Evolutionary conservation across 2,797 vertebrate species (phyloP).

Genomic region (Spondyliosoma cantharus): DNA sequence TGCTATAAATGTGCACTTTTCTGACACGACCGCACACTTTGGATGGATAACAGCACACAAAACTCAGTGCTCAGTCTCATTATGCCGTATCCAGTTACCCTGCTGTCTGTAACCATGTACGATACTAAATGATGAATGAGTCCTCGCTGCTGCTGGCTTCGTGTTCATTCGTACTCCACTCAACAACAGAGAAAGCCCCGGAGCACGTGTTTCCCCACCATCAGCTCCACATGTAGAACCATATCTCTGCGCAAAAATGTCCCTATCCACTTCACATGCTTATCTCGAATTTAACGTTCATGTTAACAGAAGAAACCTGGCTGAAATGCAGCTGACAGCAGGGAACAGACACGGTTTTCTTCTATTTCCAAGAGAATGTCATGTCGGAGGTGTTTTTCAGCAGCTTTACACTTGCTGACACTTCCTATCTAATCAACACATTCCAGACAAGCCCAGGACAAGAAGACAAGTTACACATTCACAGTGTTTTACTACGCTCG

Average conservation of each 20-base stretch:
- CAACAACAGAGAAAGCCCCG: constrained; percentile 35
- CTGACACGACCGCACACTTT: background rate
- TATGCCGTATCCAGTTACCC: constrained; percentile 52
- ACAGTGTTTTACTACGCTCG: constrained; percentile 36
- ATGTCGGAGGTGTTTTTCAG: background rate
- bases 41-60: background rate
- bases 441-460: constrained; percentile 50
- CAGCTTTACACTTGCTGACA: constrained; percentile 15
- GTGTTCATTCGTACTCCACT: constrained; percentile 29
- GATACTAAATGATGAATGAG: constrained; percentile 80
- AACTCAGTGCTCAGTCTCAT: constrained; percentile 33
- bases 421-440: constrained; percentile 59
- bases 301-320: background rate
- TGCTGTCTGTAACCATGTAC: constrained; percentile 64
- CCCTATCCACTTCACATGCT: background rate
- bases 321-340: background rate
- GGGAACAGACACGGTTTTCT: background rate
- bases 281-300: background rate
- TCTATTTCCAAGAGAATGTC: background rate
- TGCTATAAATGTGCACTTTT: background rate
- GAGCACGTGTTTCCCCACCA: constrained; percentile 56
- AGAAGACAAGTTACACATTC: constrained; percentile 62
- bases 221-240: constrained; percentile 5
- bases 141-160: constrained; percentile 12
- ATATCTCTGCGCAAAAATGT: background rate